phyloP scores from a whole-genome alignment of 1,140 invertebrate species.

The Leptinotarsa defecta region DNA sequence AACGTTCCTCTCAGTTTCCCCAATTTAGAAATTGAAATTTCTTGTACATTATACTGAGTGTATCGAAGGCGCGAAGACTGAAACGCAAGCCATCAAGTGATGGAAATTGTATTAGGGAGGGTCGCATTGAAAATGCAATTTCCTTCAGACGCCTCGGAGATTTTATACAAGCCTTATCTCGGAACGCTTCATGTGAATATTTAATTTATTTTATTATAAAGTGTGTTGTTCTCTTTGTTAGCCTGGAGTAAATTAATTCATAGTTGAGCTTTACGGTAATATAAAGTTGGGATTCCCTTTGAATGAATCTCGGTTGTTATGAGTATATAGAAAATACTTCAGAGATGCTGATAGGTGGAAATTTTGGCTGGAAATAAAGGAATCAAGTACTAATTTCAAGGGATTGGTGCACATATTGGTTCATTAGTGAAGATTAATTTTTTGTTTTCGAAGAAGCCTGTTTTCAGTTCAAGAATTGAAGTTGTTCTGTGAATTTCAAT shows the following conservation, averaged over 20 bases:
- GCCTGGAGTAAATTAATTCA: constrained; percentile 17
- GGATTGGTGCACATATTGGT: too few species aligned
- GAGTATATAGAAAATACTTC: too few species aligned
- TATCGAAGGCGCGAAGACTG: constrained; percentile 20
- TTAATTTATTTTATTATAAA: constrained; percentile 27
- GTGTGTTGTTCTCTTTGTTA: constrained; percentile 22
- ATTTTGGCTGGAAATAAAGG: too few species aligned
- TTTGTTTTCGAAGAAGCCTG: too few species aligned
- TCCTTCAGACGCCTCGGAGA: constrained; percentile 26
- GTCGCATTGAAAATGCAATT: constrained; percentile 27
- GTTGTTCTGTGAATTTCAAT: too few species aligned
- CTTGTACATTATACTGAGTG: constrained; percentile 7
- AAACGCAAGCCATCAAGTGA: constrained; percentile 24
- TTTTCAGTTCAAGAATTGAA: too few species aligned
- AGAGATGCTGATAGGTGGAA: too few species aligned
- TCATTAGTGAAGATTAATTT: too few species aligned
- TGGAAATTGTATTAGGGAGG: constrained; percentile 26
- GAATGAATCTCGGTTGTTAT: neutral
- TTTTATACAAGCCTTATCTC: constrained; percentile 27
- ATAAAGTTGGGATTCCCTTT: constrained; percentile 2
- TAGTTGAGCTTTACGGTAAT: neutral
- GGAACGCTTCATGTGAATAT: constrained; percentile 25
- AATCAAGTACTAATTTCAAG: too few species aligned
- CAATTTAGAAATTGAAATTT: constrained; percentile 4
- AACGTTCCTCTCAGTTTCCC: neutral